Base-by-base conservation (phyloP, 1,140 invertebrate species). In the Hycleus cichorii region DNA sequence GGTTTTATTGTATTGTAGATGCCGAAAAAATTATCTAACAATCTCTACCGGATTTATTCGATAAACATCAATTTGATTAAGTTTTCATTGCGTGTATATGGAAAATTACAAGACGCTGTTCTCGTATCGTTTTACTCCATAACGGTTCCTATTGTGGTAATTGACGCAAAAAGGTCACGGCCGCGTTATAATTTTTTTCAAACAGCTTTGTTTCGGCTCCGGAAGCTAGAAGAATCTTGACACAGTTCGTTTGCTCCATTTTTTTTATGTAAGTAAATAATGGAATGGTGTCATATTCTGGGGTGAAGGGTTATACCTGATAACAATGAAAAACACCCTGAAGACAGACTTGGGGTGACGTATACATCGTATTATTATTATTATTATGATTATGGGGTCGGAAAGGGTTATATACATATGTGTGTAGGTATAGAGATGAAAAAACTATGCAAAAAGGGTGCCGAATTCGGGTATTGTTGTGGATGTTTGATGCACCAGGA, bases 401-500 rank as follows among this genome's bases (percentile, higher is more conserved):
- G 67, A 68, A 71, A 69, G 70, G 72, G 68, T 67, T 65, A 63
- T 11, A 42, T 11, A 10, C 10, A 4, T 32, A 7, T 32, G 32
- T 32, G 7, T 32, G 32, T 32, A 32, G 32, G 32, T 10, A 42
- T 4, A 42, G 10, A 18, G 18, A 18, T 18, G 18, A 46, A 69
- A 69, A 68, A 70, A 68, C 65, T 72, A 74, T 72, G 72, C 71
- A 74, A 74, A 74, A 72, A 70, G 71, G 71, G 69, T 69, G 57
- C 60, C 47, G 47, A 32, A 54, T 54, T 49, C 59, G 59, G 18
- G 18, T 58, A 64, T 67, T 68, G 64, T 67, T 68, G 59, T 58
- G 57, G 61, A 66, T 65, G 59, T 63, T 67, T 70, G 67, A 69
- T 70, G 66, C 68, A 66, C 63, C 59, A 43, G 50, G 57, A 57